A percentile compares a stretch with the other conserved stretches of the same genome.
Evolutionary conservation across 2,113 vertebrate genomes (phyloP).

Genomic region (Tretioscincus oriximinensis): DNA sequence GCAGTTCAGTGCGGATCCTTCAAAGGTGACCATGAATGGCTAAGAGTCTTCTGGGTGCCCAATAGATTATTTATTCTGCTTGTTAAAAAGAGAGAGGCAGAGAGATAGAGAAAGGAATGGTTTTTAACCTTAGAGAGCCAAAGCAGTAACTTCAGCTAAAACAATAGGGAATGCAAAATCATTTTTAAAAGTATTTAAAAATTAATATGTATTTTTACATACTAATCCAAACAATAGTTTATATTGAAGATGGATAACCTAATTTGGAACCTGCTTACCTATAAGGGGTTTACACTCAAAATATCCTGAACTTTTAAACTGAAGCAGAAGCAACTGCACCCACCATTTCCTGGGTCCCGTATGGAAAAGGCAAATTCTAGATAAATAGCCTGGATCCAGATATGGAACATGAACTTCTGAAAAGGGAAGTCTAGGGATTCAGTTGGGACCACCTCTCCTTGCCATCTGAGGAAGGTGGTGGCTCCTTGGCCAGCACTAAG

Average conservation of each 20-base stretch:
- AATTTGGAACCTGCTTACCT: neutral
- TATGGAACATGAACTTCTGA: too few species aligned
- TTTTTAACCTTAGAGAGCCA: neutral
- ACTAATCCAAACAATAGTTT: neutral
- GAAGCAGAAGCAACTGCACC: neutral
- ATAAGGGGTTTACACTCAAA: neutral
- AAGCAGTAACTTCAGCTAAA: neutral
- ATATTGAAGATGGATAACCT: neutral
- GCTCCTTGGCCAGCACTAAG: too few species aligned
- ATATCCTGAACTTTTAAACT: neutral
- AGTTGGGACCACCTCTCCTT: too few species aligned
- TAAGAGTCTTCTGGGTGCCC: neutral
- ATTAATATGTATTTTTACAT: neutral
- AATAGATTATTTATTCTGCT: neutral
- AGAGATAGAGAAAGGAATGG: too few species aligned
- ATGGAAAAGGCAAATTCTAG: too few species aligned
- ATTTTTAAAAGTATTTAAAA: neutral
- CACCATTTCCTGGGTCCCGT: too few species aligned
- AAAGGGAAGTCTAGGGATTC: too few species aligned
- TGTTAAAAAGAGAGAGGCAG: neutral
- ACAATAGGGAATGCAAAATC: neutral
- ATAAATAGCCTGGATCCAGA: neutral
- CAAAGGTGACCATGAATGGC: neutral
- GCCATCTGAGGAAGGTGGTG: too few species aligned
- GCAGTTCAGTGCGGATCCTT: slow-evolving; percentile 34